A percentile compares a stretch with the other conserved stretches of the same genome.
Conservation (phyloP, 2,797 vertebrate species). For the Numenius phaeopus region DNA sequence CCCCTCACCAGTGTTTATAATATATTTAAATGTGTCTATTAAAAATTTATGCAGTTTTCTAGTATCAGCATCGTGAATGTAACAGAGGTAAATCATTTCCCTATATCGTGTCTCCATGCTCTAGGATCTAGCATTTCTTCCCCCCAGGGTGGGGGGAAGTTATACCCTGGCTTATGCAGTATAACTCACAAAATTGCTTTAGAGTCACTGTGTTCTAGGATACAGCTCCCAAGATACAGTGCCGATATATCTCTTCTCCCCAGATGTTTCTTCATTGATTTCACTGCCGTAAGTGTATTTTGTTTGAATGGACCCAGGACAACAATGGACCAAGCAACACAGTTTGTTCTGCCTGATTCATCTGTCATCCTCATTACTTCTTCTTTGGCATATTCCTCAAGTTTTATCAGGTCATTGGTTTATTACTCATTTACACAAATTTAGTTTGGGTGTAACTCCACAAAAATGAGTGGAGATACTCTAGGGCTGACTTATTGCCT, state of each 20-base stretch:
- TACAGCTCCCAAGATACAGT: background rate
- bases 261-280: background rate
- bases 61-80: background rate
- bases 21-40: background rate
- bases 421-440: background rate
- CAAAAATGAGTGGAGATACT: background rate
- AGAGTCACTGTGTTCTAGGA: background rate
- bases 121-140: background rate
- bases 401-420: background rate
- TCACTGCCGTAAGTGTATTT: background rate
- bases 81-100: background rate
- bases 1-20: background rate
- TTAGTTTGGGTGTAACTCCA: background rate
- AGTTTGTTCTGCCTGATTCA: background rate
- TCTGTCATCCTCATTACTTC: background rate
- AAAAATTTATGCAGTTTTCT: background rate
- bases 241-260: background rate
- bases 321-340: background rate
- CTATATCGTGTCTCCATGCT: background rate
- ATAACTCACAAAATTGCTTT: background rate
- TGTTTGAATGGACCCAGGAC: background rate
- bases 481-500: background rate
- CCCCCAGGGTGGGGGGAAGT: background rate
- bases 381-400: background rate
- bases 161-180: background rate